Base-by-base conservation (phyloP, 1,140 invertebrate species). In the Polypedilum vanderplanki region DNA sequence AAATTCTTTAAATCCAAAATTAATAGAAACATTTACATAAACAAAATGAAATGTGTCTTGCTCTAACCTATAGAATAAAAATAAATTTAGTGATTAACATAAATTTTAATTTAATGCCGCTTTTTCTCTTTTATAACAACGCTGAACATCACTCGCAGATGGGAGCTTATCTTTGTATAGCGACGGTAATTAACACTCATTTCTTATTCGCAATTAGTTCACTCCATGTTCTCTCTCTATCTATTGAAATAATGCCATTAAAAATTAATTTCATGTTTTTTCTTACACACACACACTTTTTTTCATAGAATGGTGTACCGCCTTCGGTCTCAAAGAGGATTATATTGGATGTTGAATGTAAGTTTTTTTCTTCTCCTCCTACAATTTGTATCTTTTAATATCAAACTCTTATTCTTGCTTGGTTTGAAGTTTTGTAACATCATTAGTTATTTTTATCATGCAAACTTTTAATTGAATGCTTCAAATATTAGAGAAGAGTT, bases 321-420 rank as follows among this genome's bases (percentile, higher is more conserved):
- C 93, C 93, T 15, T 93, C 92, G 1, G 92, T 94, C 78, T 93
- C 91, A 82, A 95, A 94, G 85, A 87, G 92, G 79, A 93, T 93
- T 81, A 92, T 90, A 78, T 87, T 93, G n/a, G 91, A 93, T 82
- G 92, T 93, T 76, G 92, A 94, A 87, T 94, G 92, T 94, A 84
- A 93, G 91, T 91, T 57, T 24, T 65, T 73, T 40, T 40, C 40
- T 7, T 18, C 41, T 46, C 41, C n/a, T 22, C 20, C n/a, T 8
- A 33, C 24, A 33, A 33, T 33, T 33, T 33, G 24, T 33, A 33
- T 33, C 24, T 3, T 33, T 33, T 33, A 33, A 33, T 33, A 33
- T 33, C 1, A 33, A 5, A 33, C 1, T 33, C 1, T 33, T 5
- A 33, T 1, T 33, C 24, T 33, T 33, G 24, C 24, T 33, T 33